Conservation (phyloP, 2,797 vertebrate species). For the Astyanax mexicanus region DNA sequence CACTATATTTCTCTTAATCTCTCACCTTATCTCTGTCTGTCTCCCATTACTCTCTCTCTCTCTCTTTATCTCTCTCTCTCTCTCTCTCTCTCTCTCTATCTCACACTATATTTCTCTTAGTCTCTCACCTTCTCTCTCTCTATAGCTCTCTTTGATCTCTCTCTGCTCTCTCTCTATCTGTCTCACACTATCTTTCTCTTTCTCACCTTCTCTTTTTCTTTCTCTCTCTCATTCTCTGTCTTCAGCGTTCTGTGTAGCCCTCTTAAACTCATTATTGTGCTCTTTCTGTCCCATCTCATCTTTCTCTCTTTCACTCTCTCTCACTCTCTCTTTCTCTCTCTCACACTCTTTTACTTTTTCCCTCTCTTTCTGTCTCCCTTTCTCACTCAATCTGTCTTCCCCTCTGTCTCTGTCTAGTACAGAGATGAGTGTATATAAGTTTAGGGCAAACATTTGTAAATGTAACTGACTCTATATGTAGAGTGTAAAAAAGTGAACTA, state of each 20-base stretch:
- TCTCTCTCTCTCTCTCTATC: neutral
- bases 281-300: too few relatives aligned
- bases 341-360: too few relatives aligned
- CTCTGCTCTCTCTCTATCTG: neutral
- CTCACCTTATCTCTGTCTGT: too few relatives aligned
- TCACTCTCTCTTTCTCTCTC: neutral
- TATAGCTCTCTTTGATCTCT: too few relatives aligned
- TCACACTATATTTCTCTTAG: neutral
- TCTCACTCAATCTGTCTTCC: neutral
- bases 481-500: too few relatives aligned
- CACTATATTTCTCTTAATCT: neutral
- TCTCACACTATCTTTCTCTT: neutral
- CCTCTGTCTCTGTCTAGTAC: neutral
- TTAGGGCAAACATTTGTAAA: too few relatives aligned
- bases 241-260: too few relatives aligned
- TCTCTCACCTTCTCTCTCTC: neutral
- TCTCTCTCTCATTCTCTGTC: neutral
- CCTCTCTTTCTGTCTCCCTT: neutral
- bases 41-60: neutral
- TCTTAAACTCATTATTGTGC: too few relatives aligned
- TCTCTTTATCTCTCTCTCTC: neutral
- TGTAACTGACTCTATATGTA: too few relatives aligned
- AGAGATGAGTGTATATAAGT: too few relatives aligned
- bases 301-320: neutral
- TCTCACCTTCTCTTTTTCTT: neutral